Base-by-base conservation (phyloP, 2,888 invertebrate genomes). In the Tethea ocularis region DNA sequence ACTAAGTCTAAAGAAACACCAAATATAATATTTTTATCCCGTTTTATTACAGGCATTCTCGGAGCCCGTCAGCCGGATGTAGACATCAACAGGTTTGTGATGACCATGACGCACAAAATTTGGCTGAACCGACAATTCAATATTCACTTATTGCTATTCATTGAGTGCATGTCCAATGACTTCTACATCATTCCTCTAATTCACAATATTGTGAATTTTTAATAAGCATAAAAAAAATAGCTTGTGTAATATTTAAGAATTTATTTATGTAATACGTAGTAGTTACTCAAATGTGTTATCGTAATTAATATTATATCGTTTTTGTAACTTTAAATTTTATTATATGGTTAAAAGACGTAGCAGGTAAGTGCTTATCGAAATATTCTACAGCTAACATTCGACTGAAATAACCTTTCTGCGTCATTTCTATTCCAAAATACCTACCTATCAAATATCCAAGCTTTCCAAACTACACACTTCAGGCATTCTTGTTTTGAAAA, bases 1-100 rank as follows among this genome's bases (percentile, higher is more conserved):
- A 17, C 5, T 10, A 29, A 29, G 10, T 17, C 11, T 22, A 17
- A 33, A 36, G 20, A 36, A 54, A 54, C 6, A 22, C 54, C 36
- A 33, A 22, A 54, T 33, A 33, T 15, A 54, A 33, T 20, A 33
- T 54, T 53, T 36, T 54, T 33, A 22, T 17, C 33, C 15, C 22
- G 61, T 63, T 59, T 79, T 78, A 67, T 85, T 84, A 59, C 67
- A 91, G 91, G 87, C 75, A 78, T 75, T 69, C 74, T 83, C 60
- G 78, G 71, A 74, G 84, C 84, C 66, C 82, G 80, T 67, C 80
- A 84, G 61, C 71, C 83, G 73, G 82, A 86, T 63, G 79, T 83
- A 77, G 86, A 88, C 68, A 80, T 86, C 79, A 88, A 89, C 87
- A 90, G 90, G 91, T 91, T 66, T 74, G 88, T 85, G 64, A 57